Evolutionary conservation across 1,140 invertebrate genomes (phyloP), one percentile per base, ranked within the genome.

Genomic region (Philopotamus ludificatus): DNA sequence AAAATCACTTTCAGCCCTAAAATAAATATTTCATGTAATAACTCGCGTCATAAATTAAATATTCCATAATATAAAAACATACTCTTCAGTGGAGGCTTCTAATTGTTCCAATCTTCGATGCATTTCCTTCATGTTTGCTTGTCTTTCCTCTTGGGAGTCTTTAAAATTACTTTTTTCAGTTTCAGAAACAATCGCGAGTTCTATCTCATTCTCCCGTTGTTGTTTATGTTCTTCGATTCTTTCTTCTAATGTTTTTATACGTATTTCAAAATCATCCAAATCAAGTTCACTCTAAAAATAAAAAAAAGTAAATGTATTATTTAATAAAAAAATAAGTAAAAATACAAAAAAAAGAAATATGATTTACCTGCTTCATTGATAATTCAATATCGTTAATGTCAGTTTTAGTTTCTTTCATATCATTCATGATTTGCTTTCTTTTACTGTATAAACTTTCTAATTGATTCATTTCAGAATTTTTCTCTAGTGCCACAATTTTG

Each of bases 1-100:
- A 21, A 81, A 66, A 68, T 82, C 83, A 68, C 79, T 80, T 66
- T 86, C 83, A 25, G 87, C 74, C 70, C 82, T 81, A 59, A 34
- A 60, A 54, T 20, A 45, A 55, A 65, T 50, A 49, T 25, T 50
- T 45, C 9, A 22, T 21, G 49, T 18, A 28, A 16, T 22, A 49
- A 49, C 15, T 47, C 49, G n/a, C 22, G 18, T 22, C 16, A 21
- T 7, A 10, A 51, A 10, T 18, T 3, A 55, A 47, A 21, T 34
- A 53, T 39, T 41, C 1, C 18, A 34, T 7, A 28, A 39, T 34
- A 22, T 41, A 22, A 25, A 10, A 20, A 60, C 7, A 39, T 47
- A 60, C 63, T 20, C 50, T 47, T 18, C 4, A 1, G 34, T 72
- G 68, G 62, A 74, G 72, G 74, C 74, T 22, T 74, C 73, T 4